Evolutionary conservation across 53 echinoderm and acorn worm species (phyloP).

Genomic region (Temnopleurus reevesii): DNA sequence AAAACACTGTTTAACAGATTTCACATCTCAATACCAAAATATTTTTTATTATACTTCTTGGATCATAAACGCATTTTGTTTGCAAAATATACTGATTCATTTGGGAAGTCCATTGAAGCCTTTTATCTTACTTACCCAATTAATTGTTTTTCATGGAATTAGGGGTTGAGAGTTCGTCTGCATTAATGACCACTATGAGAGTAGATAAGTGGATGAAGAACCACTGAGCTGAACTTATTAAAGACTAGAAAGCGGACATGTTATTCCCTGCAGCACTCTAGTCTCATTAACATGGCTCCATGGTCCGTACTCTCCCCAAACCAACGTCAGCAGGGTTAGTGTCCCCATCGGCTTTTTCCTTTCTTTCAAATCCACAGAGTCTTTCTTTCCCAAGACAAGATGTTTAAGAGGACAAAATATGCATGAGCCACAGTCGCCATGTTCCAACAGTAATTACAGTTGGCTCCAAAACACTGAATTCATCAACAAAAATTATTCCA

Average conservation of each 20-base stretch:
- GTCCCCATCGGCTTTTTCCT: constrained; percentile 9
- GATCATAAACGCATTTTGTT: too few relatives aligned
- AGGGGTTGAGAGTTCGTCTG: neutral
- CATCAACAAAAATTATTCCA: too few relatives aligned
- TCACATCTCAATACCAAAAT: too few relatives aligned
- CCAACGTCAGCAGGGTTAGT: neutral
- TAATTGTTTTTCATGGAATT: neutral
- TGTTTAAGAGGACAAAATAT: neutral
- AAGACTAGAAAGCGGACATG: neutral
- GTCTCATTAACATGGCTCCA: constrained; percentile 32
- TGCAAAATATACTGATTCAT: neutral
- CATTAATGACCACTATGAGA: constrained; percentile 12
- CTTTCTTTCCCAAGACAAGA: neutral
- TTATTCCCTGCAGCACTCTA: constrained; percentile 14
- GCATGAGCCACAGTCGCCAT: neutral
- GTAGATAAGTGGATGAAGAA: constrained; percentile 2
- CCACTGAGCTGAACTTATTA: neutral
- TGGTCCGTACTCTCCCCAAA: neutral
- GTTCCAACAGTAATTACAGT: neutral
- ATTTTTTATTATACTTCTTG: too few relatives aligned
- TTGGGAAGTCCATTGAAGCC: neutral
- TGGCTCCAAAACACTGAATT: neutral
- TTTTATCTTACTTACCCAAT: neutral
- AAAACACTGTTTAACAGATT: too few relatives aligned
- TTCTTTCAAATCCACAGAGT: neutral